phyloP scores from a whole-genome alignment of 1,140 invertebrate genomes.

The Plodia interpunctella region DNA sequence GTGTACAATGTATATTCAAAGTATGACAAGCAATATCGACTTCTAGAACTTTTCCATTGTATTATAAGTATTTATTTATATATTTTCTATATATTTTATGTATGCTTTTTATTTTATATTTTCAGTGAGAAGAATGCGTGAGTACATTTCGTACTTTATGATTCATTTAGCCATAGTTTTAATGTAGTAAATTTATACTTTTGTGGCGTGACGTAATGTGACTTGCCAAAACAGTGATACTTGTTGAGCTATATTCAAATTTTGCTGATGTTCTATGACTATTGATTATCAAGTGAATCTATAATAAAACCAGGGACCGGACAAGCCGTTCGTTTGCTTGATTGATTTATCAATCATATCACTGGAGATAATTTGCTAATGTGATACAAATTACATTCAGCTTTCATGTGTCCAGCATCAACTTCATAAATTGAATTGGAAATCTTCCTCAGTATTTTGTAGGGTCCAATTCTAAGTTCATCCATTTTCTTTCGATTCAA shows the following conservation, averaged over 20 bases:
- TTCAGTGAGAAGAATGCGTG: neutral
- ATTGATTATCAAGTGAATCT: no score
- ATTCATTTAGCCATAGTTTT: neutral
- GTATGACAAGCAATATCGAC: no score
- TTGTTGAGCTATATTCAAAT: no score
- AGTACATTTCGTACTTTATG: neutral
- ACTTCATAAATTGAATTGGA: slow-evolving; percentile 36
- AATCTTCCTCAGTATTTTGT: slow-evolving; percentile 25
- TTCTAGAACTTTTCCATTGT: no score
- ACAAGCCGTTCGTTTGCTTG: no score
- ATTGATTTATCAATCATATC: no score
- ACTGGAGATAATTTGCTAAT: slow-evolving; percentile 21
- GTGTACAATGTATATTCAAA: no score
- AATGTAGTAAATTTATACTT: no score
- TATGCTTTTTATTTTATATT: neutral
- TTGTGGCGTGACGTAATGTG: no score
- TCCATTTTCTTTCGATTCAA: slow-evolving; percentile 33
- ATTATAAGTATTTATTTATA: neutral
- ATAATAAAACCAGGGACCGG: no score
- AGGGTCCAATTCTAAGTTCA: slow-evolving; percentile 20
- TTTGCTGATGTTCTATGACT: no score
- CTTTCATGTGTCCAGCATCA: slow-evolving; percentile 30
- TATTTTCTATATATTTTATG: neutral
- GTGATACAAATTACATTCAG: slow-evolving; percentile 33
- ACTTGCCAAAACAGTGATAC: no score